Conservation (phyloP, 2,888 invertebrate genomes). For the Bombylius major region DNA sequence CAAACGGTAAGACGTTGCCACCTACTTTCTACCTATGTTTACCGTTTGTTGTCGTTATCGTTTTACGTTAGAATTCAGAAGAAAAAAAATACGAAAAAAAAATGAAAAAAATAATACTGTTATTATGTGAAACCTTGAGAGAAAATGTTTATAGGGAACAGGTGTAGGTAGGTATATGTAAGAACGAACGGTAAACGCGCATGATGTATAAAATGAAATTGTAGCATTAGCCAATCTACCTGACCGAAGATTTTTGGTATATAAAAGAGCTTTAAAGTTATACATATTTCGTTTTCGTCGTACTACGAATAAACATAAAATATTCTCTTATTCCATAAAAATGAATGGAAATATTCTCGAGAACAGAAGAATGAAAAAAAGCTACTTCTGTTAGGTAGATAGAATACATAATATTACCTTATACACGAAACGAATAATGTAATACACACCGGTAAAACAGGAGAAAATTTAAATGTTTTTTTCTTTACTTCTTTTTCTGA, state of each 20-base stretch:
- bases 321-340: neutral
- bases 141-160: too few species aligned
- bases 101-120: too few species aligned
- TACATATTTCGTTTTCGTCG: too few species aligned
- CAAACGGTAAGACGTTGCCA: slow-evolving; percentile 2
- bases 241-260: slow-evolving; percentile 10
- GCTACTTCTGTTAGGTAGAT: neutral
- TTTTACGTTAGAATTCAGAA: neutral
- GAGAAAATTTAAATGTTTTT: neutral
- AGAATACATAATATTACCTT: neutral
- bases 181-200: slow-evolving; percentile 10
- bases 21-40: slow-evolving; percentile 5
- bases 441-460: neutral
- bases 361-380: neutral
- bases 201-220: slow-evolving; percentile 6
- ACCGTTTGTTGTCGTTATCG: neutral
- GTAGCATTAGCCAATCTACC: slow-evolving; percentile 12
- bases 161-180: neutral
- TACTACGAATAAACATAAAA: too few species aligned
- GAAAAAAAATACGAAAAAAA: too few species aligned
- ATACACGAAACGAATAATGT: neutral
- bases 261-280: slow-evolving; percentile 10
- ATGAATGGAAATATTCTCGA: neutral
- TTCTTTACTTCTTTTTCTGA: slow-evolving; percentile 5
- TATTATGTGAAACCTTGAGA: too few species aligned